Conservation (phyloP, 35 echinoderm and acorn worm genomes). For the Amphiura filiformis region DNA sequence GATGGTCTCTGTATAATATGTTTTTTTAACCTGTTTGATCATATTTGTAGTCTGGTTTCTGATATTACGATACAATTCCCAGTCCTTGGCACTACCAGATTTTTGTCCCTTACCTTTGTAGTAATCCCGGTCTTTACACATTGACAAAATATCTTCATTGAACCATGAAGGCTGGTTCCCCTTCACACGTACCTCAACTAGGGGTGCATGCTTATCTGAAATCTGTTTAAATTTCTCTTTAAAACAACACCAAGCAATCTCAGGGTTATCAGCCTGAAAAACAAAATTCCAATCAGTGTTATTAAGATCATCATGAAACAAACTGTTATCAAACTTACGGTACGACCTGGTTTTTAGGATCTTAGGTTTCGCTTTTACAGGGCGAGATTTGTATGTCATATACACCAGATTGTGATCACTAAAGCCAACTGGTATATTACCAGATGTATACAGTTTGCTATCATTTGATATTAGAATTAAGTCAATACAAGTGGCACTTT, state of each 20-base stretch:
- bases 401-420: constrained; percentile 23
- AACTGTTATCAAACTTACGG: constrained; percentile 10
- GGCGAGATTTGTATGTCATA: not conserved
- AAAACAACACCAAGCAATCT: constrained; percentile 1
- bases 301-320: constrained; percentile 13
- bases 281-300: not conserved
- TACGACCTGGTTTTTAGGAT: constrained; percentile 15
- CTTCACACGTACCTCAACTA: constrained; percentile 8
- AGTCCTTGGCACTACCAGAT: not conserved
- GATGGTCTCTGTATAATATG: constrained; percentile 3
- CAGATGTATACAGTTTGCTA: constrained; percentile 2
- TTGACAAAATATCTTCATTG: constrained; percentile 20
- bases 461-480: constrained; percentile 13
- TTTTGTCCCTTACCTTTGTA: constrained; percentile 19
- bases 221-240: constrained; percentile 8
- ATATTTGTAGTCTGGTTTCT: constrained; percentile 16
- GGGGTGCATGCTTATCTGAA: constrained; percentile 19
- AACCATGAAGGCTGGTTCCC: constrained; percentile 22
- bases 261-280: not conserved
- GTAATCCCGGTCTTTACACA: constrained; percentile 13
- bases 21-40: constrained; percentile 29
- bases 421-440: constrained; percentile 16
- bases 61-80: not conserved
- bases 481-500: constrained; percentile 25
- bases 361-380: constrained; percentile 9